phyloP scores from a whole-genome alignment of 1,140 invertebrate genomes.

The Nebria ingens region DNA sequence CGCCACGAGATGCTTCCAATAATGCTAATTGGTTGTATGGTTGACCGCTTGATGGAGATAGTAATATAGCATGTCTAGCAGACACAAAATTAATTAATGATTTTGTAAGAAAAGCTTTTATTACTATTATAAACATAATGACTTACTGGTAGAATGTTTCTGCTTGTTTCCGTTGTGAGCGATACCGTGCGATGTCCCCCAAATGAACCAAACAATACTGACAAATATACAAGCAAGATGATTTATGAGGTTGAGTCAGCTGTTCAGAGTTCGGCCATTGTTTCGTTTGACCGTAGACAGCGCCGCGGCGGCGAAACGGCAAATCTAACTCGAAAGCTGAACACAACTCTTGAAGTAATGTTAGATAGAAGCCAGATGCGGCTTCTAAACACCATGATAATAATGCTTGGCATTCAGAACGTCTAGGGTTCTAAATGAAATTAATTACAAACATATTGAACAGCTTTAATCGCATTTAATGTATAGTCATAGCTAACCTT shows the following conservation, averaged over 20 bases:
- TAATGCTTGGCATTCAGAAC: constrained; percentile 61
- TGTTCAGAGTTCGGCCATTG: constrained; percentile 17
- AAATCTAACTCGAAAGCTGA: constrained; percentile 70
- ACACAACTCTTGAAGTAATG: constrained; percentile 71
- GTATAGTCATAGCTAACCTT: constrained; percentile 43
- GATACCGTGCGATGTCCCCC: constrained; percentile 75
- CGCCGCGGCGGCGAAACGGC: constrained; percentile 48
- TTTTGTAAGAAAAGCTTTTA: constrained; percentile 8
- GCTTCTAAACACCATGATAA: constrained; percentile 69
- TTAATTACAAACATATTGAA: constrained; percentile 15
- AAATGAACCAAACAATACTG: constrained; percentile 80
- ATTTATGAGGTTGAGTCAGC: constrained; percentile 46
- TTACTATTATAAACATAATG: constrained; percentile 1
- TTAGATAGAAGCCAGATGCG: constrained; percentile 75
- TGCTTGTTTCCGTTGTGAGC: constrained; percentile 66
- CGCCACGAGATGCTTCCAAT: constrained; percentile 66
- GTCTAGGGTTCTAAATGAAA: constrained; percentile 50
- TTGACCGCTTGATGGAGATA: constrained; percentile 74
- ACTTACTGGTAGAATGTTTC: constrained; percentile 65
- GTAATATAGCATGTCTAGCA: constrained; percentile 68
- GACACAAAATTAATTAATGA: constrained; percentile 26
- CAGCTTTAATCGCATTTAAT: too few relatives aligned
- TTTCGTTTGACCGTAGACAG: constrained; percentile 27
- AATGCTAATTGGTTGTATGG: constrained; percentile 82
- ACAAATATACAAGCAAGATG: constrained; percentile 70